Percentiles rank a stretch among this genome's conserved stretches.
Conservation (phyloP, 2,888 invertebrate genomes). For the Hecatera dysodea region DNA sequence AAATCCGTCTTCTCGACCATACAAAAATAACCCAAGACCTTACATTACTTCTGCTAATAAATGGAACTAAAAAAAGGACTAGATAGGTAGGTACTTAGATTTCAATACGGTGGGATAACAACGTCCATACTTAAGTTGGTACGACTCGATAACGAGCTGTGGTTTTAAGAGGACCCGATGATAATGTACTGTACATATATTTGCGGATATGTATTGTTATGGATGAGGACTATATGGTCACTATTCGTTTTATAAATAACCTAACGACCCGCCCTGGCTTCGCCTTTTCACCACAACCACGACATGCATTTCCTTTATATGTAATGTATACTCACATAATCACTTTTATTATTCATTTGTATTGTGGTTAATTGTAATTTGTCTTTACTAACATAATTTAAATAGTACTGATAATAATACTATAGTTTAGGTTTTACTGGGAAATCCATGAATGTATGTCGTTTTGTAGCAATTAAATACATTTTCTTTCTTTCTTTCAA, state of each 20-base stretch:
- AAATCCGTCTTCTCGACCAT: neutral
- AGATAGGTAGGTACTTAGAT: neutral
- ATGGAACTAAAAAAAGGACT: neutral
- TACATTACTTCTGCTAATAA: neutral
- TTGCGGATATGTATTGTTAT: neutral
- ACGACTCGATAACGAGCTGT: constrained; percentile 24
- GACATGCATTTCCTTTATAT: too few species aligned
- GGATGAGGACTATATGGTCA: neutral
- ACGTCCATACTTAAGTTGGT: constrained; percentile 32
- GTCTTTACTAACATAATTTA: too few species aligned
- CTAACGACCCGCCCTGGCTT: too few species aligned
- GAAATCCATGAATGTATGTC: too few species aligned
- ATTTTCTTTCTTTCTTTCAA: too few species aligned
- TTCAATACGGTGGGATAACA: constrained; percentile 29
- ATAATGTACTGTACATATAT: constrained; percentile 8
- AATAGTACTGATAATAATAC: too few species aligned
- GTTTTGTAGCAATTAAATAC: too few species aligned
- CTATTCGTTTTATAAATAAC: neutral
- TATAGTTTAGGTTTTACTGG: too few species aligned
- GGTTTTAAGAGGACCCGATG: constrained; percentile 26
- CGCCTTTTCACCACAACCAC: too few species aligned
- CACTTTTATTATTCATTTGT: too few species aligned
- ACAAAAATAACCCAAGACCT: neutral
- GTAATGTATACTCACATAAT: too few species aligned
- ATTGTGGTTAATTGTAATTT: too few species aligned